Conservation (phyloP, 2,113 vertebrate genomes). For the Oophaga pumilio region DNA sequence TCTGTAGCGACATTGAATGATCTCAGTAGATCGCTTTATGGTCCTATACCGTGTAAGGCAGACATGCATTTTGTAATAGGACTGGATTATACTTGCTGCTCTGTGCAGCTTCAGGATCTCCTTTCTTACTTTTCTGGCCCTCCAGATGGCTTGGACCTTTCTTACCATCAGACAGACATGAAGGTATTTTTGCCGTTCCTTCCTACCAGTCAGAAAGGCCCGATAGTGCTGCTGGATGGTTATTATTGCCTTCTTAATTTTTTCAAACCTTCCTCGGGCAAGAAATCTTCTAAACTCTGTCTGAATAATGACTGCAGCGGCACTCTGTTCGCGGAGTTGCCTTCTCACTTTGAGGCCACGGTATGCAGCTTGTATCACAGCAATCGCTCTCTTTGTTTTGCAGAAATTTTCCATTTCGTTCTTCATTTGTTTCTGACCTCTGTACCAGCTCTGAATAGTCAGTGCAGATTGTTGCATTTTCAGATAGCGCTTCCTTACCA, state of each 20-base stretch:
- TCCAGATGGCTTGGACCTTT: slow-evolving; percentile 80
- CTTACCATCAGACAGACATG: slow-evolving; percentile 63
- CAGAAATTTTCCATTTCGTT: slow-evolving; percentile 67
- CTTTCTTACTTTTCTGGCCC: slow-evolving; percentile 71
- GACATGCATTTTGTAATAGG: slow-evolving; percentile 74
- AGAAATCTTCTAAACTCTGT: slow-evolving; percentile 72
- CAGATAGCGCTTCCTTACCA: slow-evolving; percentile 65
- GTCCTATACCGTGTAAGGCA: slow-evolving; percentile 67
- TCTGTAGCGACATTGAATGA: slow-evolving; percentile 78
- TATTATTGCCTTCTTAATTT: slow-evolving; percentile 64
- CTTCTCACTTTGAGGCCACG: slow-evolving; percentile 74
- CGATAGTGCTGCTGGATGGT: slow-evolving; percentile 76
- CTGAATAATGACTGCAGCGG: slow-evolving; percentile 79
- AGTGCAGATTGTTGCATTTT: slow-evolving; percentile 65
- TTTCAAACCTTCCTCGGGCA: slow-evolving; percentile 67
- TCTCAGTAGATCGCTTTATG: slow-evolving; percentile 67
- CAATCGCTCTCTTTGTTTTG: slow-evolving; percentile 67
- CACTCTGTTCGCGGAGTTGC: slow-evolving; percentile 61
- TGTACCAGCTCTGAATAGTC: slow-evolving; percentile 84
- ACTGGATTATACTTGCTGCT: slow-evolving; percentile 78
- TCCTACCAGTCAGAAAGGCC: slow-evolving; percentile 67
- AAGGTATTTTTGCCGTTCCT: slow-evolving; percentile 64
- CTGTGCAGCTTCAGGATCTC: slow-evolving; percentile 63
- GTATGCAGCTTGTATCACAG: slow-evolving; percentile 79
- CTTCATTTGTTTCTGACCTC: slow-evolving; percentile 62